Evolutionary conservation across 2,888 invertebrate genomes (phyloP).

Genomic region (Drosophila buzzatii): DNA sequence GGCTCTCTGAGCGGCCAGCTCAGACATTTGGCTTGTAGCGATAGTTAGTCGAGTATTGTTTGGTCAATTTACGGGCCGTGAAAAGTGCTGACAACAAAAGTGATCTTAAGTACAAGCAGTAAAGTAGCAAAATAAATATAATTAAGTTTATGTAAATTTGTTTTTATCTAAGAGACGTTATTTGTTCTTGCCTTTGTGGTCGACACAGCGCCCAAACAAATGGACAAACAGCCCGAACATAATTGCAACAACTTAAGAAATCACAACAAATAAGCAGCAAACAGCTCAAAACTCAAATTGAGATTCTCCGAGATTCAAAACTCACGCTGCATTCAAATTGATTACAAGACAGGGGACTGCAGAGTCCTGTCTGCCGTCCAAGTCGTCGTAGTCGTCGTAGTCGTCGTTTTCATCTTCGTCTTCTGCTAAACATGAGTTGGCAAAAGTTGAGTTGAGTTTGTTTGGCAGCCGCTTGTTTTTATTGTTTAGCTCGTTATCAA

Average conservation of each 20-base stretch:
- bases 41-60: constrained; percentile 71
- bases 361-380: constrained; percentile 59
- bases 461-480: constrained; percentile 69
- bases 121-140: constrained; percentile 55
- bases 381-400: constrained; percentile 9
- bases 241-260: constrained; percentile 79
- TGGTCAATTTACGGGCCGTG: constrained; percentile 59
- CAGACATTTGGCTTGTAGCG: constrained; percentile 39
- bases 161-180: neutral
- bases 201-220: constrained; percentile 38
- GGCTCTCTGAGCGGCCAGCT: neutral
- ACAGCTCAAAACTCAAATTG: constrained; percentile 22
- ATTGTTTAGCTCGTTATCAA: constrained; percentile 85
- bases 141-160: constrained; percentile 57
- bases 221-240: constrained; percentile 51
- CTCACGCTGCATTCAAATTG: constrained; percentile 74
- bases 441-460: constrained; percentile 50
- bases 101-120: constrained; percentile 41
- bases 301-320: constrained; percentile 50
- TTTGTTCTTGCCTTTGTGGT: constrained; percentile 24
- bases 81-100: constrained; percentile 36
- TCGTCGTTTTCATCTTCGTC: constrained; percentile 48
- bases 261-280: constrained; percentile 75
- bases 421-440: constrained; percentile 78
- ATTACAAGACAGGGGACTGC: constrained; percentile 58